These are phyloP conservation scores for Ceryle rudis DNA, from an alignment of 2,797 vertebrate genomes.

Conservation along the genomic window DNA sequence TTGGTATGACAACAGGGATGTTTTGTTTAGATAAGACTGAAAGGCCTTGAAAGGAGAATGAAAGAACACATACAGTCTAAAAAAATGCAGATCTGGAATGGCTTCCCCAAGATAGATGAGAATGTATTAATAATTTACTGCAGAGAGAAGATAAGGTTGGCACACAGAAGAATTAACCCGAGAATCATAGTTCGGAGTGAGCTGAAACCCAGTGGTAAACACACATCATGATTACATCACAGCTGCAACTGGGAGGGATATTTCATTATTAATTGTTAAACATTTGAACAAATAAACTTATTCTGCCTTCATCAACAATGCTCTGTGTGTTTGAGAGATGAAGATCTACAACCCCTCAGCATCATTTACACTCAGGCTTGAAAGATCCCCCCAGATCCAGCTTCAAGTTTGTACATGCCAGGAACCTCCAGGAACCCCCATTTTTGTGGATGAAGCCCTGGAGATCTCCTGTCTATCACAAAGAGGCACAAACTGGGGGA, in stretches of 20 bases:
- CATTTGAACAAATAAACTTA: background rate
- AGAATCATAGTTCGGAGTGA: background rate
- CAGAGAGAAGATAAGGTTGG: conserved; percentile 10
- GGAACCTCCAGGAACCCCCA: background rate
- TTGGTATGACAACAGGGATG: conserved; percentile 63
- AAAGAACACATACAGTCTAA: background rate
- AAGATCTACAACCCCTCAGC: background rate
- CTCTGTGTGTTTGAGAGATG: background rate
- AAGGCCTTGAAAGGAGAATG: conserved; percentile 31
- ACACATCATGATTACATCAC: background rate
- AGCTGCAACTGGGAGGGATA: conserved; percentile 12
- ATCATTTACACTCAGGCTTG: background rate
- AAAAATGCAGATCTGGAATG: background rate
- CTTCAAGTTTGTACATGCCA: background rate
- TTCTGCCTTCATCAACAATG: background rate
- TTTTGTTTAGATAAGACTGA: conserved; percentile 70
- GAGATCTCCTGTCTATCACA: background rate
- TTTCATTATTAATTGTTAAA: conserved; percentile 25
- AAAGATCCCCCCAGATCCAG: background rate
- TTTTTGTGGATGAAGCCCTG: background rate
- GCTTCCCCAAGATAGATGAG: conserved; percentile 16
- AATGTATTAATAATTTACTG: conserved; percentile 45
- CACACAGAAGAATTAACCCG: conserved; percentile 32
- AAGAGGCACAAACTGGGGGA: background rate
- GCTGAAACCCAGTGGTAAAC: conserved; percentile 15